phyloP scores from a whole-genome alignment of 1,140 invertebrate species.

The Leptestheria dahalacensis region DNA sequence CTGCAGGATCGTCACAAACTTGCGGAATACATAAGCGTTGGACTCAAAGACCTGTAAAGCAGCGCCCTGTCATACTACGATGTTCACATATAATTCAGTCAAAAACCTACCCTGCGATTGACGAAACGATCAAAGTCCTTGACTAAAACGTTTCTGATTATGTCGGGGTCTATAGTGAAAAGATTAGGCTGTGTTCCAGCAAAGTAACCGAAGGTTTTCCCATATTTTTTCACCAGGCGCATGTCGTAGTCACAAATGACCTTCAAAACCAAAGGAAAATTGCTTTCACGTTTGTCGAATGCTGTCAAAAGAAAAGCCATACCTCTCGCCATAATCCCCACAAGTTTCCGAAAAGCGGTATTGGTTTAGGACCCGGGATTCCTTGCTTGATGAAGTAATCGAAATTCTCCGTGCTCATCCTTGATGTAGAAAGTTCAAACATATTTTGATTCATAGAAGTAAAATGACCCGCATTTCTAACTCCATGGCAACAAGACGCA shows the following conservation, averaged over 20 bases:
- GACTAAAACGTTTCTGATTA: slow-evolving; percentile 37
- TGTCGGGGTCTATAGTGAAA: slow-evolving; percentile 29
- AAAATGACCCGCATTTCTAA: no score
- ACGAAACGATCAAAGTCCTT: slow-evolving; percentile 40
- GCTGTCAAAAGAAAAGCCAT: no score
- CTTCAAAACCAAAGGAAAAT: no score
- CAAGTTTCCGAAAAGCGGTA: slow-evolving; percentile 10
- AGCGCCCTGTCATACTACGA: not conserved
- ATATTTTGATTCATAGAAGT: no score
- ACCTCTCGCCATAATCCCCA: slow-evolving; percentile 14
- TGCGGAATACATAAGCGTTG: slow-evolving; percentile 9
- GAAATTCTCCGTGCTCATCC: no score
- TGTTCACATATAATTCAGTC: not conserved
- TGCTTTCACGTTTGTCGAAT: no score
- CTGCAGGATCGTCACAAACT: slow-evolving; percentile 7
- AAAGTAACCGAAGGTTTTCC: slow-evolving; percentile 9
- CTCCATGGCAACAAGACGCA: no score
- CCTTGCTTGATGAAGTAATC: slow-evolving; percentile 13
- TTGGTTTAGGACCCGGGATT: slow-evolving; percentile 15
- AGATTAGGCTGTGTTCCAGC: slow-evolving; percentile 12
- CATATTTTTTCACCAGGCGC: slow-evolving; percentile 9
- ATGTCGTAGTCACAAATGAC: slow-evolving; percentile 9
- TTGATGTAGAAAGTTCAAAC: no score
- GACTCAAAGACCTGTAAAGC: not conserved
- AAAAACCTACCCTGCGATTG: slow-evolving; percentile 22